Evolutionary conservation across 35 echinoderm and acorn worm species (phyloP).

Genomic region (Heliocidaris tuberculata): DNA sequence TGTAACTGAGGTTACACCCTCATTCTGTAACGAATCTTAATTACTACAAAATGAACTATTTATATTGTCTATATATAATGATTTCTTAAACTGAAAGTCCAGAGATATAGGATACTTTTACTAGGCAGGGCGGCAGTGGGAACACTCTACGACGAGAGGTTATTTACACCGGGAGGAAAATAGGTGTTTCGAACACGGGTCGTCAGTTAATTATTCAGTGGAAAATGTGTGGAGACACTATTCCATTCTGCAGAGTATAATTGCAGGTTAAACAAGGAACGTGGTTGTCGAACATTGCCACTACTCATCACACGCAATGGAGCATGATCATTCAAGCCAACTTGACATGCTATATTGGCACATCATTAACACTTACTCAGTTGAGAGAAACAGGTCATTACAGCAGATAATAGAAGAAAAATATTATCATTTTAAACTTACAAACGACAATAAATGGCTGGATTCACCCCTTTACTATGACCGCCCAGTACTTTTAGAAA

Average conservation of each 20-base stretch:
- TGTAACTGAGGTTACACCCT: too few species aligned
- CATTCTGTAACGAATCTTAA: too few species aligned
- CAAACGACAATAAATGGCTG: not conserved
- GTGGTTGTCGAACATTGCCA: not conserved
- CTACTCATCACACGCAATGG: not conserved
- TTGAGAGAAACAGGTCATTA: not conserved
- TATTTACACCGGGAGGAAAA: not conserved
- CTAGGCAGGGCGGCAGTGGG: not conserved
- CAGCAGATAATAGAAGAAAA: not conserved
- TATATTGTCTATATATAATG: too few species aligned
- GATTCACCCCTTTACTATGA: not conserved
- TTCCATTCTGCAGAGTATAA: not conserved
- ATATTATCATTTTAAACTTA: not conserved
- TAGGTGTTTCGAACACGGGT: not conserved
- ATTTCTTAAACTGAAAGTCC: too few species aligned
- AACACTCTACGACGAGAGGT: not conserved
- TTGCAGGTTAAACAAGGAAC: not conserved
- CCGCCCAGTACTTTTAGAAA: too few species aligned
- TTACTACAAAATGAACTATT: too few species aligned
- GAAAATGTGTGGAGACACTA: slow-evolving; percentile 9
- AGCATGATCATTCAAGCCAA: not conserved
- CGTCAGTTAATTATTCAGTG: not conserved
- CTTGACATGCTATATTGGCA: not conserved
- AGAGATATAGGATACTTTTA: too few species aligned
- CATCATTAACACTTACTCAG: not conserved